Base-by-base conservation (phyloP, 2,797 vertebrate genomes). In the Syndactyla subalaris region DNA sequence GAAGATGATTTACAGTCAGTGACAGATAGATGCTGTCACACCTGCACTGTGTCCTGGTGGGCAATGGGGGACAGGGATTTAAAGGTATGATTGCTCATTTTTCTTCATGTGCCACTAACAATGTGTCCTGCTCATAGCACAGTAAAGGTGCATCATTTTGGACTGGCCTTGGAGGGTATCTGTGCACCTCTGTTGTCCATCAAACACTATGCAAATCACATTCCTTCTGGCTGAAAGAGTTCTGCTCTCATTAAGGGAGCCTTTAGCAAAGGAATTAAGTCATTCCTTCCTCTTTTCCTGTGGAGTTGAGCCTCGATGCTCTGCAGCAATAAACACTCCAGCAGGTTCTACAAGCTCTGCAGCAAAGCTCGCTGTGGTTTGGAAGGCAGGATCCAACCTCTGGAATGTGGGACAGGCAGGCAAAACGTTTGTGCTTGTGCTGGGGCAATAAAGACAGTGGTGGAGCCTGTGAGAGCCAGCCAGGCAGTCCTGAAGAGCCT, bases 331-430 rank as follows among this genome's bases (percentile, higher is more conserved):
- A 38, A 77, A 65, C 24, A 2, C 85, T 6, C 38, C 22, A 34
- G 85, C 90, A 90, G 93, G 94, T 92, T 93, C 90, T 62, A 66
- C 88, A 26, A 62, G 93, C 76, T 83, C 89, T 36, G 57, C 78
- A 67, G 94, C 66, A 49, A 5, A 0, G 3, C 65, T 79, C 0
- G 0, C 21, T 10, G 62, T 52, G 39, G 67, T 49, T 43, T 43
- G 79, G 70, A 68, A 88, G 45, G 30, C 49, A n/a, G 72, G 49
- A 70, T 12, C 43, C 51, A 41, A 13, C 88, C 7, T 0, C 94
- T 38, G 89, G 88, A 58, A 88, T 73, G 83, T 81, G 83, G 79
- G 85, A 51, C 19, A 32, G 88, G 39, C 36, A 27, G n/a, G 54
- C 48, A 39, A 26, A 88, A 11, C 17, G 3, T 24, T 46, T 7